phyloP scores from a whole-genome alignment of 2,113 vertebrate genomes.

The Tragelaphus buxtoni region DNA sequence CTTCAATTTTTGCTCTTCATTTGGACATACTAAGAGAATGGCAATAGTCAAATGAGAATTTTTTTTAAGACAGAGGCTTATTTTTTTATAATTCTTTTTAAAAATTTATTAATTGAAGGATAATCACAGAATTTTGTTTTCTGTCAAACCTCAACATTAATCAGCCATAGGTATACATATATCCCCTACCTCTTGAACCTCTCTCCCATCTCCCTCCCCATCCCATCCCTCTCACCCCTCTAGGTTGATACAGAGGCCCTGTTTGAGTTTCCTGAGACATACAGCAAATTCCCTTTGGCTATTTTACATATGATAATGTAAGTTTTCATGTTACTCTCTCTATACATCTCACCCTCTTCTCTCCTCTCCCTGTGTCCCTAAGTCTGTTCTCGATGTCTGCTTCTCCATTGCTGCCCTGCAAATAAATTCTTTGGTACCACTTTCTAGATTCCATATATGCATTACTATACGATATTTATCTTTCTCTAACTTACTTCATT shows the following conservation, averaged over 20 bases:
- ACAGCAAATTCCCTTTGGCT: neutral
- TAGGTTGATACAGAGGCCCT: neutral
- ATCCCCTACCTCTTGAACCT: neutral
- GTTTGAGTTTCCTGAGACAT: neutral
- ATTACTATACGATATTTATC: neutral
- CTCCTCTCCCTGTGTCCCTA: neutral
- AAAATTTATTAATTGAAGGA: neutral
- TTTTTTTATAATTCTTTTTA: neutral
- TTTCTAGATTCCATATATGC: neutral
- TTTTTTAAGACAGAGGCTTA: neutral
- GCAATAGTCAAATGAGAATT: neutral
- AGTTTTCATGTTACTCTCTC: neutral
- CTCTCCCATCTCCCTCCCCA: neutral
- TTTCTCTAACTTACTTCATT: neutral
- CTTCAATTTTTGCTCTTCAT: slow-evolving; percentile 9
- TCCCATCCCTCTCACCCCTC: neutral
- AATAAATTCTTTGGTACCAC: neutral
- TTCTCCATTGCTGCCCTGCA: neutral
- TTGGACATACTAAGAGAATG: neutral
- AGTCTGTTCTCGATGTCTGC: neutral
- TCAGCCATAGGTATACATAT: neutral
- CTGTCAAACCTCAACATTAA: neutral
- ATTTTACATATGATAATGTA: neutral
- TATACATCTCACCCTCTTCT: neutral
- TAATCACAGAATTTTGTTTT: neutral